These are phyloP conservation scores for Hololepta plana DNA, from an alignment of 2,888 invertebrate genomes.

Conservation along the genomic window DNA sequence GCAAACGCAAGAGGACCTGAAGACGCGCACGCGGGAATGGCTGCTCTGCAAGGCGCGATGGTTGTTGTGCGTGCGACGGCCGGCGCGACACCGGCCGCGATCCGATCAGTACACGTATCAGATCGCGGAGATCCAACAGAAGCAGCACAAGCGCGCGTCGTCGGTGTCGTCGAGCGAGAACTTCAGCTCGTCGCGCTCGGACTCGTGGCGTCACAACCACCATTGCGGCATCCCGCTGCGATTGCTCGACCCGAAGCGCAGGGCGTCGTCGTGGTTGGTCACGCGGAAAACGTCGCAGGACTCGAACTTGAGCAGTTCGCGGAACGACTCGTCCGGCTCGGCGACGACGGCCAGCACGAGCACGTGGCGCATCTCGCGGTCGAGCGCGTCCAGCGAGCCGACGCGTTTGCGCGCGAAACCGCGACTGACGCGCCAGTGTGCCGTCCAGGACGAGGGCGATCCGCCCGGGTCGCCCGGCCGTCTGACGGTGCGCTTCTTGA, in stretches of 20 bases:
- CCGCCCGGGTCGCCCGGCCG: constrained; percentile 38
- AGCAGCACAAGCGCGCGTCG: constrained; percentile 58
- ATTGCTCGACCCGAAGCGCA: constrained; percentile 54
- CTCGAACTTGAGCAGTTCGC: constrained; percentile 74
- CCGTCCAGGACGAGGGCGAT: constrained; percentile 58
- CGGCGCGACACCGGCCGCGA: constrained; percentile 26
- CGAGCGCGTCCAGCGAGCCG: constrained; percentile 49
- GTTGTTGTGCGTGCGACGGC: constrained; percentile 27
- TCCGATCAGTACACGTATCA: constrained; percentile 53
- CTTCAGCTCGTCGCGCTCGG: constrained; percentile 73
- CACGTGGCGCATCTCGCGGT: constrained; percentile 75
- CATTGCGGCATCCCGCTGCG: constrained; percentile 62
- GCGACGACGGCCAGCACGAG: constrained; percentile 79
- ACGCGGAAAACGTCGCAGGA: constrained; percentile 87
- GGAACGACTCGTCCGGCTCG: constrained; percentile 83
- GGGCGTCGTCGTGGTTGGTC: constrained; percentile 76
- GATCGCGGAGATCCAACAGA: constrained; percentile 56
- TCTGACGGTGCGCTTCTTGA: constrained; percentile 38
- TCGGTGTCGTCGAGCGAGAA: constrained; percentile 80
- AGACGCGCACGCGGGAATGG: constrained; percentile 25
- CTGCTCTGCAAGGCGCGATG: constrained; percentile 26
- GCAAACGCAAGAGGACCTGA: constrained; percentile 17
- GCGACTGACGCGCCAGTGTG: constrained; percentile 61
- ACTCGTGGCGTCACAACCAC: constrained; percentile 64
- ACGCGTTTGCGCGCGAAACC: constrained; percentile 38